Conservation (phyloP, 2,888 invertebrate species). For the Dolichopus griseipennis region DNA sequence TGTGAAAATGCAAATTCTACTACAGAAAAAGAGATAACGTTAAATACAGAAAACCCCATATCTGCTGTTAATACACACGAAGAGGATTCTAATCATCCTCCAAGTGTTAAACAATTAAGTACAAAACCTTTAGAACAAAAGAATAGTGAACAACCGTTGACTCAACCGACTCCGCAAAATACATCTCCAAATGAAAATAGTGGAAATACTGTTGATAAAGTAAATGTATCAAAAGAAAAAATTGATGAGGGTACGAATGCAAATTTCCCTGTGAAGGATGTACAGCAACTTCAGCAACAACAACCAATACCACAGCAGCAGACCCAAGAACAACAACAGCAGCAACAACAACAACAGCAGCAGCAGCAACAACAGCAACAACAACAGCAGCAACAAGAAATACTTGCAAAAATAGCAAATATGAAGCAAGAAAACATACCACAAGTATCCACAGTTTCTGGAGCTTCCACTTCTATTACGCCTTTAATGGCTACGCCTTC, state of each 20-base stretch:
- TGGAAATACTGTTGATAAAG: slow-evolving; percentile 31
- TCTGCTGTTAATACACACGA: neutral
- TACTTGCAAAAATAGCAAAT: slow-evolving; percentile 41
- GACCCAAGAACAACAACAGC: no score
- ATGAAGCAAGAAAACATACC: slow-evolving; percentile 40
- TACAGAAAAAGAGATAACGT: slow-evolving; percentile 23
- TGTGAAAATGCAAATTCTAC: slow-evolving; percentile 16
- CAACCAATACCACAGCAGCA: neutral
- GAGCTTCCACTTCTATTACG: slow-evolving; percentile 32
- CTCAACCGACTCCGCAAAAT: neutral
- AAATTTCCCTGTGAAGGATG: slow-evolving; percentile 10
- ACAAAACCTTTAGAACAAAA: neutral
- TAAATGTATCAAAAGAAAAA: slow-evolving; percentile 32
- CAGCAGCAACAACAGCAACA: no score
- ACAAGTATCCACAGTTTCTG: slow-evolving; percentile 17
- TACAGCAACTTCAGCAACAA: neutral
- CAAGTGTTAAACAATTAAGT: neutral
- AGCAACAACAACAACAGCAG: no score
- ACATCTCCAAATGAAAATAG: slow-evolving; percentile 20
- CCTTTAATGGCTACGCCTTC: slow-evolving; percentile 22
- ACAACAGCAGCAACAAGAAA: slow-evolving; percentile 30
- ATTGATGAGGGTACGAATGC: slow-evolving; percentile 18
- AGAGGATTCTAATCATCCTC: slow-evolving; percentile 11
- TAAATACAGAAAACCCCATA: slow-evolving; percentile 27
- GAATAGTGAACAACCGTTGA: neutral